Conservation (phyloP, 2,888 invertebrate species). For the Latrodectus hesperus region DNA sequence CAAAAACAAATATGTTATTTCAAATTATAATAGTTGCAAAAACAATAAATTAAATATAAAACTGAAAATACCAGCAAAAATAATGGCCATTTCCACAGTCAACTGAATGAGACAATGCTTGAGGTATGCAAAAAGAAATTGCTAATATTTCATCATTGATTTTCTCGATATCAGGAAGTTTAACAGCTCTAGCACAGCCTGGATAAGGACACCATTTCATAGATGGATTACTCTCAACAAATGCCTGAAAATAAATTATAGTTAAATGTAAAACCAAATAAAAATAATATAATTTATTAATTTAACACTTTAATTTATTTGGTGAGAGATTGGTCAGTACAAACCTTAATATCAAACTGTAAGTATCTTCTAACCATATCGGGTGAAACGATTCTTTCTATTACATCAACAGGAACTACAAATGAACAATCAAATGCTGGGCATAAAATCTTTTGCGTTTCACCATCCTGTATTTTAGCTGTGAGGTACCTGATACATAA, state of each 20-base stretch:
- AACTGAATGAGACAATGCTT: conserved; percentile 79
- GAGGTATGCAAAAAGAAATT: conserved; percentile 71
- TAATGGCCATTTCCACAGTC: conserved; percentile 83
- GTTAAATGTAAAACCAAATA: not conserved
- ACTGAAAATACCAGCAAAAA: conserved; percentile 80
- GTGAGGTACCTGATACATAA: conserved; percentile 78
- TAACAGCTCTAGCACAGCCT: conserved; percentile 81
- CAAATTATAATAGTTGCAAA: not conserved
- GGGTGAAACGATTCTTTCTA: conserved; percentile 81
- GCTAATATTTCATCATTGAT: conserved; percentile 47
- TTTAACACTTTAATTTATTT: not conserved
- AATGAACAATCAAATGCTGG: conserved; percentile 81
- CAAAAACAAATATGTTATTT: too few species aligned
- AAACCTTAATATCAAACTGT: conserved; percentile 82
- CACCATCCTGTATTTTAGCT: conserved; percentile 81
- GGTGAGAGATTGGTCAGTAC: not conserved
- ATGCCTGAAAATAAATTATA: conserved; percentile 77
- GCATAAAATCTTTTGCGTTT: conserved; percentile 81
- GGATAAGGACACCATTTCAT: conserved; percentile 84
- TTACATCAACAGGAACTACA: conserved; percentile 81
- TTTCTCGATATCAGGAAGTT: conserved; percentile 78
- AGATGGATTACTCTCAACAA: conserved; percentile 82
- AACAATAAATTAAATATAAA: not conserved
- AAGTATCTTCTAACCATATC: conserved; percentile 81
- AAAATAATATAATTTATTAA: not conserved